Percentiles rank a stretch among this genome's conserved stretches.
phyloP scores from a whole-genome alignment of 1,140 invertebrate species.

The Diachasmimorpha longicaudata region DNA sequence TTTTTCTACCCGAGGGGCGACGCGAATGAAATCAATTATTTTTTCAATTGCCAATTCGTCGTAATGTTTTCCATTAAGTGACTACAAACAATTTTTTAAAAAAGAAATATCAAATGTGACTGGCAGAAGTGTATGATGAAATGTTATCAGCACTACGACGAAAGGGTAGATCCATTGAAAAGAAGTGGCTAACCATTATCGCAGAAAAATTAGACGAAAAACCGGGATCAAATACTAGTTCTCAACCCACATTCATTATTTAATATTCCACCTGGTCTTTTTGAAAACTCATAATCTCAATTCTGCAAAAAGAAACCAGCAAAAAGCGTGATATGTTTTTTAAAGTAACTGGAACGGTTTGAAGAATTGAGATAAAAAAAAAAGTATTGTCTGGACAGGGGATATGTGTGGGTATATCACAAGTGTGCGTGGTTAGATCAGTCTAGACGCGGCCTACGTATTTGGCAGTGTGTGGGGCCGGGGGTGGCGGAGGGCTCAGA shows the following conservation, averaged over 20 bases:
- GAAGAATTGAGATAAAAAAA: neutral
- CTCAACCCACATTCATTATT: neutral
- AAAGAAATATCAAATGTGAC: no score
- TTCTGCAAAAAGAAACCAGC: neutral
- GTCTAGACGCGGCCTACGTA: constrained; percentile 4
- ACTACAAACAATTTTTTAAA: no score
- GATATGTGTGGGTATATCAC: neutral
- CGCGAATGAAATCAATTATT: no score
- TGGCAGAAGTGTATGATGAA: no score
- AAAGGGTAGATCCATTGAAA: no score
- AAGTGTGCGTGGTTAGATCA: neutral
- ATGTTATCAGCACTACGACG: no score
- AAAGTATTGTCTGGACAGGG: neutral
- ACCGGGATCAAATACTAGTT: no score
- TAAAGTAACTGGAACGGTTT: neutral
- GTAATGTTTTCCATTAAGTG: no score
- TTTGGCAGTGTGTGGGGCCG: neutral
- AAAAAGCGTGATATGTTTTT: neutral
- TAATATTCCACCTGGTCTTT: neutral
- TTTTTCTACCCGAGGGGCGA: no score
- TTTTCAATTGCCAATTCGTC: no score
- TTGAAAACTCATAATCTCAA: neutral
- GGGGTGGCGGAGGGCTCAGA: neutral
- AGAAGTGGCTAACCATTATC: no score
- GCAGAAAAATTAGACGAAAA: no score